Evolutionary conservation across 1,140 invertebrate species (phyloP).

Genomic region (Drosophila bocqueti): DNA sequence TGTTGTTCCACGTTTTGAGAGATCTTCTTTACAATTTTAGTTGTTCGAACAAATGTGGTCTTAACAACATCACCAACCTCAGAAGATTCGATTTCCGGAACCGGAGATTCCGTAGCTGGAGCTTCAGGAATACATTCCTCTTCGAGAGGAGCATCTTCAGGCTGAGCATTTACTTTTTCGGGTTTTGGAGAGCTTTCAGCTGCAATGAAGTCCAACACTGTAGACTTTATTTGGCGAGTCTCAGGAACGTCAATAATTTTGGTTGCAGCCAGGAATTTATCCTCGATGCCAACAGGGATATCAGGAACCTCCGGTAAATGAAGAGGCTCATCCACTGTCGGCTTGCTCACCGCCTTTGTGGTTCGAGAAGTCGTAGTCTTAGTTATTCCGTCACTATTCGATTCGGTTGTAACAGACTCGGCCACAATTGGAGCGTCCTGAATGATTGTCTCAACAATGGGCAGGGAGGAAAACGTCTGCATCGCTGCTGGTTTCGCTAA

Average conservation of each 20-base stretch:
- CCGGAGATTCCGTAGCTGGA: not conserved
- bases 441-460: slow-evolving; percentile 50
- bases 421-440: slow-evolving; percentile 65
- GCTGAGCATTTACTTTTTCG: slow-evolving; percentile 8
- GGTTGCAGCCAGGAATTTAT: slow-evolving; percentile 16
- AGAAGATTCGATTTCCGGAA: slow-evolving; percentile 25
- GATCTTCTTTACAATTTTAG: slow-evolving; percentile 77
- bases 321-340: slow-evolving; percentile 7
- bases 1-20: slow-evolving; percentile 69
- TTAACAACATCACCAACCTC: slow-evolving; percentile 69
- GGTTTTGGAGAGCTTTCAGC: slow-evolving; percentile 9
- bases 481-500: slow-evolving; percentile 59
- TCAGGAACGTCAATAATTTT: not conserved
- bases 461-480: slow-evolving; percentile 35
- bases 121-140: slow-evolving; percentile 1
- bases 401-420: slow-evolving; percentile 72
- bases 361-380: slow-evolving; percentile 71
- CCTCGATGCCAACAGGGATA: not conserved
- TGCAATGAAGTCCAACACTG: slow-evolving; percentile 56
- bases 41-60: slow-evolving; percentile 80
- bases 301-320: slow-evolving; percentile 18
- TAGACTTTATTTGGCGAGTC: slow-evolving; percentile 27
- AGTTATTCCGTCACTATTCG: slow-evolving; percentile 66
- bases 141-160: slow-evolving; percentile 4
- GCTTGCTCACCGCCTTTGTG: slow-evolving; percentile 57